These are phyloP conservation scores for Ceratosolen solmsi DNA, from an alignment of 1,140 invertebrate genomes.

Conservation along the genomic window DNA sequence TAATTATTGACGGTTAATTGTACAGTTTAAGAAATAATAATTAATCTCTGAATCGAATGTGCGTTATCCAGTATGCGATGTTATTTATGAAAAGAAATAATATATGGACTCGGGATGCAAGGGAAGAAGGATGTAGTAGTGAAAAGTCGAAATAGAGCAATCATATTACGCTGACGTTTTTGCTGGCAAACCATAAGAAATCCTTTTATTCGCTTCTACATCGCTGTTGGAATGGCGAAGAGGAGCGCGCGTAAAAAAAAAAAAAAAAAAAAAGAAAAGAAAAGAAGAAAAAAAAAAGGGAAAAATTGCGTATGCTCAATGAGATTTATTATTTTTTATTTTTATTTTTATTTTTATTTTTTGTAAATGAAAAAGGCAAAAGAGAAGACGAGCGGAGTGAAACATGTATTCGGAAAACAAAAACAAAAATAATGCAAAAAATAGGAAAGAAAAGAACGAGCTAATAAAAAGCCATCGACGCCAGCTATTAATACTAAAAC, in stretches of 20 bases:
- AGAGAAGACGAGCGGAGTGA: slow-evolving; percentile 32
- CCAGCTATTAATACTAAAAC: slow-evolving; percentile 70
- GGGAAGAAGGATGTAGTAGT: neutral
- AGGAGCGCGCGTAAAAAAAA: neutral
- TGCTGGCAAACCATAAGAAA: neutral
- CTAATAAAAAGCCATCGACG: slow-evolving; percentile 30
- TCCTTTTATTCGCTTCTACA: neutral
- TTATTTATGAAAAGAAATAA: slow-evolving; percentile 41
- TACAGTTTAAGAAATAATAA: slow-evolving; percentile 44
- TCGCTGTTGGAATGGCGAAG: neutral
- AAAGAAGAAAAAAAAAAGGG: too few species aligned
- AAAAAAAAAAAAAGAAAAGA: neutral
- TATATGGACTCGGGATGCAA: slow-evolving; percentile 28
- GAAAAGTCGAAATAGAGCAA: neutral
- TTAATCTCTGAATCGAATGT: slow-evolving; percentile 45
- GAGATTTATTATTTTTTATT: too few species aligned
- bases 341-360: too few species aligned
- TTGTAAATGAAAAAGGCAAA: neutral
- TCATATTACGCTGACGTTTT: neutral
- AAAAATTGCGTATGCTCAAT: neutral
- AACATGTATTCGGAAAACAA: slow-evolving; percentile 25
- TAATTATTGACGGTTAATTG: slow-evolving; percentile 50
- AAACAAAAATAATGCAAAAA: too few species aligned
- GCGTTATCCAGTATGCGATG: slow-evolving; percentile 41
- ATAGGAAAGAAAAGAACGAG: slow-evolving; percentile 33